These are phyloP conservation scores for Trematomus bernacchii DNA, from an alignment of 2,797 vertebrate species.

Conservation along the genomic window DNA sequence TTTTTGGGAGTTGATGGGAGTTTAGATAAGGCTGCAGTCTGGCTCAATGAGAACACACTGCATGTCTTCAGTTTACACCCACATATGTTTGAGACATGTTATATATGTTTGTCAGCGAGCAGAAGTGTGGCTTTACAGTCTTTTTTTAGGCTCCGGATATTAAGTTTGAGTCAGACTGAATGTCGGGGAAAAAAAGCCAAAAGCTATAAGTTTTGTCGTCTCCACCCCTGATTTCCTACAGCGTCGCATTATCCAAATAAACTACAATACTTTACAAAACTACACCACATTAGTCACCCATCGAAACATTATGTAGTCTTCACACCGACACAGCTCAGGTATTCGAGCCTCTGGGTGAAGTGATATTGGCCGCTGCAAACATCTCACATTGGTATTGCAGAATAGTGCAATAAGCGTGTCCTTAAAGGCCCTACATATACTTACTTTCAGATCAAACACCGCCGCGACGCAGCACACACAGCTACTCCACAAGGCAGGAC, in stretches of 20 bases:
- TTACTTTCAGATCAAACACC: conserved; percentile 41
- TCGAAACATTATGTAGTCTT: too few species aligned
- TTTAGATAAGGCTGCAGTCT: neutral
- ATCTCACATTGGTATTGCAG: neutral
- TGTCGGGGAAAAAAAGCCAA: neutral
- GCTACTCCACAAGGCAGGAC: neutral
- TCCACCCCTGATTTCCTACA: conserved; percentile 54
- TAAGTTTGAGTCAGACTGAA: too few species aligned
- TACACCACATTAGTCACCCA: conserved; percentile 3
- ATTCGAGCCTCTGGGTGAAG: neutral
- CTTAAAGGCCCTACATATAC: conserved; percentile 33
- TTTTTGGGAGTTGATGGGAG: neutral
- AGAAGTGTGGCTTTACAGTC: too few species aligned
- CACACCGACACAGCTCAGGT: neutral
- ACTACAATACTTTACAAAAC: neutral
- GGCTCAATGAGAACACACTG: neutral
- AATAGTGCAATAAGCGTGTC: neutral
- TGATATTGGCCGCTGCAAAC: conserved; percentile 13
- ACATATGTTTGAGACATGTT: too few species aligned
- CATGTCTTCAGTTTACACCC: neutral
- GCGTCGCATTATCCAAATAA: conserved; percentile 12
- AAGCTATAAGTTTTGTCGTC: conserved; percentile 37
- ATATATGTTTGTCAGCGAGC: neutral
- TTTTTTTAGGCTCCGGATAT: neutral
- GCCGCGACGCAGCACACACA: conserved; percentile 1